These are phyloP conservation scores for Anolis sagrei DNA, from an alignment of 2,113 vertebrate species.

Conservation along the genomic window DNA sequence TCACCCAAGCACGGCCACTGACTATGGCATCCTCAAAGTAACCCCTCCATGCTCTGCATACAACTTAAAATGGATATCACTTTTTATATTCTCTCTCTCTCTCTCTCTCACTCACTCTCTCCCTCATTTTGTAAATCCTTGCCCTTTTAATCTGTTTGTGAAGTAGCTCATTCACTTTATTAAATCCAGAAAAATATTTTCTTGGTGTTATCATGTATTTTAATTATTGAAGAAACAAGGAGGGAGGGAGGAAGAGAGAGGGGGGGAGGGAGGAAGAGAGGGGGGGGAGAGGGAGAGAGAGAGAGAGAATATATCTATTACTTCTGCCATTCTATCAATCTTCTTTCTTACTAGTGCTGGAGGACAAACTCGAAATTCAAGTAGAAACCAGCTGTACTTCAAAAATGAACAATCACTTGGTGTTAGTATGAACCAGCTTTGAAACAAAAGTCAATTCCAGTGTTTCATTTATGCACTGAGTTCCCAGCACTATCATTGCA, in stretches of 20 bases:
- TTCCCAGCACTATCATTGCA: not conserved
- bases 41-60: too few relatives aligned
- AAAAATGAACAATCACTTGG: constrained; percentile 7
- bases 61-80: too few relatives aligned
- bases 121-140: not conserved
- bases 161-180: not conserved
- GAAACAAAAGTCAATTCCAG: constrained; percentile 24
- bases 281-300: too few relatives aligned
- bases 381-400: constrained; percentile 2
- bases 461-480: constrained; percentile 4
- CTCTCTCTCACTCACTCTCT: too few relatives aligned
- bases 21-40: too few relatives aligned
- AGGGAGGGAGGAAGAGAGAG: too few relatives aligned
- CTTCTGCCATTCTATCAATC: not conserved
- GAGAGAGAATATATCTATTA: not conserved
- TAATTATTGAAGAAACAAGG: not conserved
- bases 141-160: not conserved
- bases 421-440: constrained; percentile 25
- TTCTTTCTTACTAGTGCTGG: constrained; percentile 1
- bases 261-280: too few relatives aligned
- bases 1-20: too few relatives aligned
- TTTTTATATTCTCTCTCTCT: not conserved
- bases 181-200: not conserved
- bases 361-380: not conserved
- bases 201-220: not conserved